A percentile compares a stretch with the other conserved stretches of the same genome.
Conservation (phyloP, 2,888 invertebrate genomes). For the Xanthorhoe spadicearia region DNA sequence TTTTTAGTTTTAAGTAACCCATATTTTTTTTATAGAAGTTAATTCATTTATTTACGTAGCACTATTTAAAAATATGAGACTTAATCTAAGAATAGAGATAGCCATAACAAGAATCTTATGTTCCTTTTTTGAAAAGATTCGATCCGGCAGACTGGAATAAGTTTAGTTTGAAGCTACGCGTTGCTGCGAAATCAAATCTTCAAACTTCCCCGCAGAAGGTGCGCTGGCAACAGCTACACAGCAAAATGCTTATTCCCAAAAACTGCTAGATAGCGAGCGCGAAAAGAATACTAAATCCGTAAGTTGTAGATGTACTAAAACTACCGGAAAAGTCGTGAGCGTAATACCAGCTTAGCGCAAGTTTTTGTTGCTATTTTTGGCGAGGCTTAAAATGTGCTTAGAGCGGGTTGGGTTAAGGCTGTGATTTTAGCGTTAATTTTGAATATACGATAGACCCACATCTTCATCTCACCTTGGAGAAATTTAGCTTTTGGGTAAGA, state of each 20-base stretch:
- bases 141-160: background rate
- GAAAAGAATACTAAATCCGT: slow-evolving; percentile 42
- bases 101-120: background rate
- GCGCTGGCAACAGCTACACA: slow-evolving; percentile 13
- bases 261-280: slow-evolving; percentile 31
- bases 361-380: slow-evolving; percentile 30
- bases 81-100: background rate
- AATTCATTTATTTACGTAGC: too few relatives aligned
- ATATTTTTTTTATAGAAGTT: too few relatives aligned
- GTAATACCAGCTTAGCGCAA: slow-evolving; percentile 35
- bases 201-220: slow-evolving; percentile 15
- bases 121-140: background rate
- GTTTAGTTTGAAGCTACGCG: slow-evolving; percentile 2
- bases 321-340: slow-evolving; percentile 42
- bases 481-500: background rate
- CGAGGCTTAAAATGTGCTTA: slow-evolving; percentile 16
- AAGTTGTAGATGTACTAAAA: slow-evolving; percentile 39
- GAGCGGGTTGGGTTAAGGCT: slow-evolving; percentile 5
- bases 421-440: background rate
- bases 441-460: background rate
- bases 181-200: slow-evolving; percentile 11
- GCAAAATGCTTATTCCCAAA: slow-evolving; percentile 31
- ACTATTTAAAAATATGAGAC: background rate
- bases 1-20: too few relatives aligned
- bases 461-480: background rate